Percentiles rank a stretch among this genome's conserved stretches.
phyloP scores from a whole-genome alignment of 2,888 invertebrate genomes.

The Eilema caniola region DNA sequence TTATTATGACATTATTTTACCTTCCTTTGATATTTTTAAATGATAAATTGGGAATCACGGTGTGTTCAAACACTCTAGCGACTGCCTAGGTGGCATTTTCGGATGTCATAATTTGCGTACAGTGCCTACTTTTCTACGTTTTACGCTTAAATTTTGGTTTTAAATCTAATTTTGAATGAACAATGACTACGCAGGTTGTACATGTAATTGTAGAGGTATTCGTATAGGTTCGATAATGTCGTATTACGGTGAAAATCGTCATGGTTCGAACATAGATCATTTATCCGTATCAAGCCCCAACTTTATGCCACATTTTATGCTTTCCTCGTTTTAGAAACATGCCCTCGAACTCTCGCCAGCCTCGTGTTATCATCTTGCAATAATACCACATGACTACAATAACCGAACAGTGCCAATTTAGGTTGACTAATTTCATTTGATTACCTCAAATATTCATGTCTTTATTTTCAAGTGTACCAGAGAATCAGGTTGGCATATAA shows the following conservation, averaged over 20 bases:
- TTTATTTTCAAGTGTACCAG: background rate
- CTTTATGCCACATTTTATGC: slow-evolving; percentile 22
- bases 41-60: slow-evolving; percentile 34
- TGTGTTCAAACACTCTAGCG: slow-evolving; percentile 48
- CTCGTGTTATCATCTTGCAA: slow-evolving; percentile 11
- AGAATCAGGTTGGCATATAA: background rate
- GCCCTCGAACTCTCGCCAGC: background rate
- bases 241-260: slow-evolving; percentile 22
- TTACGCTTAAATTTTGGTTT: slow-evolving; percentile 12
- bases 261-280: slow-evolving; percentile 21
- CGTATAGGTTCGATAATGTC: background rate
- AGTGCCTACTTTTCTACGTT: slow-evolving; percentile 41
- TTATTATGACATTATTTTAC: slow-evolving; percentile 25
- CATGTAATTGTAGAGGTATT: background rate
- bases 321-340: slow-evolving; percentile 8
- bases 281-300: slow-evolving; percentile 24
- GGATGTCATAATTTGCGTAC: slow-evolving; percentile 68
- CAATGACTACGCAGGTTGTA: background rate
- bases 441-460: background rate
- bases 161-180: slow-evolving; percentile 6
- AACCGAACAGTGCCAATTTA: slow-evolving; percentile 14
- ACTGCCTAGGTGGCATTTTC: slow-evolving; percentile 83
- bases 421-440: background rate
- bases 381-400: slow-evolving; percentile 9
- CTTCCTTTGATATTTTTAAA: slow-evolving; percentile 24